Evolutionary conservation across 2,797 vertebrate species (phyloP).

Genomic region (Tiaroga cobitis): DNA sequence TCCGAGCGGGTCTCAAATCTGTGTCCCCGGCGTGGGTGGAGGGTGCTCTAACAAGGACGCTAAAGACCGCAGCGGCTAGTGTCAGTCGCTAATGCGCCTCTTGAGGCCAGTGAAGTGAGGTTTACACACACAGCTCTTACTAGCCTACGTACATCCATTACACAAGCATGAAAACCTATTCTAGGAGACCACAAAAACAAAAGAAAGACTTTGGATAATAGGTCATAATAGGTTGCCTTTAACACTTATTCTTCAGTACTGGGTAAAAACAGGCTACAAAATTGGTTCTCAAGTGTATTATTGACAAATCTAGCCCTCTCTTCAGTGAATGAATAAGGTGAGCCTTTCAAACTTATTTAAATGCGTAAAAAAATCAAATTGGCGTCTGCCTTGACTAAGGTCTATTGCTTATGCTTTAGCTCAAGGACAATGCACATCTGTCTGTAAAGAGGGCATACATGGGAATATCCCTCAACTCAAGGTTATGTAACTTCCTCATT

Average conservation of each 20-base stretch:
- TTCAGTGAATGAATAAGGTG: background rate
- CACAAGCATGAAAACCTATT: background rate
- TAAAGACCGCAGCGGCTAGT: too few relatives aligned
- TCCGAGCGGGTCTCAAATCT: too few relatives aligned
- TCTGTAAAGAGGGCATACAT: slow-evolving; percentile 4
- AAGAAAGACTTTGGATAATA: background rate
- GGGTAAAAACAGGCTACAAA: background rate
- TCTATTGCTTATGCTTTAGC: slow-evolving; percentile 34
- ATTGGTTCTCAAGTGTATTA: background rate
- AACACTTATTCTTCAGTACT: background rate
- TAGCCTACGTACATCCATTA: too few relatives aligned
- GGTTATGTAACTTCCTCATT: slow-evolving; percentile 45
- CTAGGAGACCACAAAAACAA: background rate
- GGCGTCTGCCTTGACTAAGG: background rate
- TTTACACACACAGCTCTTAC: too few relatives aligned
- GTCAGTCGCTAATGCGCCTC: too few relatives aligned
- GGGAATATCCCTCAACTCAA: slow-evolving; percentile 19
- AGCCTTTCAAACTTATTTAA: background rate
- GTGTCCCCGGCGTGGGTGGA: too few relatives aligned
- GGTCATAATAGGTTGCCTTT: background rate
- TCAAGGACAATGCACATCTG: slow-evolving; percentile 33
- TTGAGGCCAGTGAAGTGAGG: too few relatives aligned
- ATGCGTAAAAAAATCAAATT: background rate
- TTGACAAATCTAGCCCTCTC: background rate
- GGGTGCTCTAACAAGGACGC: too few relatives aligned